Evolutionary conservation across 2,113 vertebrate species (phyloP).

Genomic region (Nothocercus nigrocapillus): DNA sequence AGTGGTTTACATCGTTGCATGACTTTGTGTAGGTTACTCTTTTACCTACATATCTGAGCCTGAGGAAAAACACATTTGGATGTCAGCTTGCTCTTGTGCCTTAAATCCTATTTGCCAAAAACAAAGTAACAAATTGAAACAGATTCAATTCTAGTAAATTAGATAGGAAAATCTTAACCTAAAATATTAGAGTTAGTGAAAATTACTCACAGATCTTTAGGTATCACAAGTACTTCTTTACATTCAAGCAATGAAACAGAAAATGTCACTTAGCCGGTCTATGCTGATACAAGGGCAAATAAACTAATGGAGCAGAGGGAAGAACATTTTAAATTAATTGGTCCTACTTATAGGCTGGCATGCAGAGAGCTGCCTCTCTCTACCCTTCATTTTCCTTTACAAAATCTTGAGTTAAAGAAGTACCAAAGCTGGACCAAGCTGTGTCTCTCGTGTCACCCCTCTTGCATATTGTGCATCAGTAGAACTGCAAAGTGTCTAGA

Average conservation of each 20-base stretch:
- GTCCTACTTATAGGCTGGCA: not conserved
- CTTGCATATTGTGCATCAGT: not conserved
- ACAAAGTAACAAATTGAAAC: not conserved
- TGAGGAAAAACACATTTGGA: not conserved
- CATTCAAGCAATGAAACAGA: not conserved
- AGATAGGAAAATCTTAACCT: not conserved
- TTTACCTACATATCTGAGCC: not conserved
- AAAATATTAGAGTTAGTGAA: not conserved
- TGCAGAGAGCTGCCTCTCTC: not conserved
- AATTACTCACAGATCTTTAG: not conserved
- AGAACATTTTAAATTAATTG: not conserved
- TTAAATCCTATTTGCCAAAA: not conserved
- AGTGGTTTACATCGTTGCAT: not conserved
- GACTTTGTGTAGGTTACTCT: not conserved
- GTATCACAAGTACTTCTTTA: not conserved
- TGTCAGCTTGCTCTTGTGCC: not conserved
- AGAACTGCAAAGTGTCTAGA: not conserved
- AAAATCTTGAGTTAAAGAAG: not conserved
- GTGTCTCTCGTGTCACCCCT: no score
- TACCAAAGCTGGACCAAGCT: not conserved
- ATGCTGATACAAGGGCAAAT: not conserved
- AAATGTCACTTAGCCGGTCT: not conserved
- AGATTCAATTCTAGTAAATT: not conserved
- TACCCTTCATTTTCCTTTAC: not conserved
- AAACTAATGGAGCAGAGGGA: not conserved